Evolutionary conservation across 1,140 invertebrate genomes (phyloP), one percentile per base, ranked within the genome.

Genomic region (Pseudomyrmex flavicornis): DNA sequence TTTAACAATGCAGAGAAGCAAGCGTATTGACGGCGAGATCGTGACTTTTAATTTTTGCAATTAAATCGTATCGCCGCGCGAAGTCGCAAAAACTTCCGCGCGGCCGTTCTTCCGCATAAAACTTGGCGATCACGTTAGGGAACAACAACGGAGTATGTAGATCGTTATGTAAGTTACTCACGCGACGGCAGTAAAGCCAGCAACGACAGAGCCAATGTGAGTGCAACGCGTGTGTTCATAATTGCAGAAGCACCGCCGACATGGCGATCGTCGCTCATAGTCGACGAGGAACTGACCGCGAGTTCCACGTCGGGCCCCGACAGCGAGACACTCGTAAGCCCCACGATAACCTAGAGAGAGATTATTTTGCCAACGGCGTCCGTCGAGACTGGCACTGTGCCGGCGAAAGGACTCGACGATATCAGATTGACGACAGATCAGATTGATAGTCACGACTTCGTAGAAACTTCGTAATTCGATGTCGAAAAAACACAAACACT

Each of bases 111-210:
- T 35, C 72, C 59, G 68, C 58, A 61, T 54, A 13, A 20, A 58
- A 63, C 35, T 70, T 44, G 7, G 17, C 54, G 52, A 75, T 63
- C 17, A 20, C 50, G 48, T 75, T 56, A 58, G 48, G 10, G 56
- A 68, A 22, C 35, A n/a, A 56, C 22, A 52, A 65, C 26, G 13
- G 17, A n/a, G 20, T 22, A 4, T 59, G 17, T 22, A 50, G 20
- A 87, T 74, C 20, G 58, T 80, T 84, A 88, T 58, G 48, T 54
- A 84, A 62, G 59, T 54, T 87, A 87, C 85, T 88, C 75, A 88
- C 86, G 82, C 85, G 85, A 88, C 17, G 75, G 68, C 59, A 66
- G 17, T 75, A 84, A 65, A 66, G 8, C 59, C 58, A 63, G 35
- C 69, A 87, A 80, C 48, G 65, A 75, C 13, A 79, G 68, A 17